phyloP scores from a whole-genome alignment of 2,113 vertebrate species.

The Semicossyphus pulcher region DNA sequence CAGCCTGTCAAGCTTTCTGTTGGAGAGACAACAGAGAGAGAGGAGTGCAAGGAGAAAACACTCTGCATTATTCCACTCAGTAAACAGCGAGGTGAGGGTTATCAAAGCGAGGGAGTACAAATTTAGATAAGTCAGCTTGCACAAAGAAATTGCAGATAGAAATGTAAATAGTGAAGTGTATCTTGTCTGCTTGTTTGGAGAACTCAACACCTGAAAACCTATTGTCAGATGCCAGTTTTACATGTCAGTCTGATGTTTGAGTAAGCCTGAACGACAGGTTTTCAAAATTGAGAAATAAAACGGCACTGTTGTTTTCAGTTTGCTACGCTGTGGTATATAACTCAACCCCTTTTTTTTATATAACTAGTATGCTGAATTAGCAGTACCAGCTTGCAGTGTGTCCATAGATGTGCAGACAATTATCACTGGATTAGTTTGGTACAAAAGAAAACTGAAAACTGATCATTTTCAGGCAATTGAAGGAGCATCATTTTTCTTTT shows the following conservation, averaged over 20 bases:
- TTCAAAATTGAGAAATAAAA: no score
- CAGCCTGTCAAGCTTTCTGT: constrained; percentile 17
- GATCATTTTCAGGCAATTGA: no score
- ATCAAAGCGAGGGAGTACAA: constrained; percentile 14
- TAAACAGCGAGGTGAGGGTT: constrained; percentile 36
- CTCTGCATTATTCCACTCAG: constrained; percentile 16
- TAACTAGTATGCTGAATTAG: no score
- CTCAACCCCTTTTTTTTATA: no score
- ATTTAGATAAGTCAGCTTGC: constrained; percentile 29
- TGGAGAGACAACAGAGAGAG: not conserved
- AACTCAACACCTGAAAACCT: not conserved
- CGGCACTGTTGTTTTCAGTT: no score
- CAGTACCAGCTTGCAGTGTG: no score
- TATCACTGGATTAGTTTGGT: no score
- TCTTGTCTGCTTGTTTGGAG: not conserved
- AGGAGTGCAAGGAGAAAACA: not conserved
- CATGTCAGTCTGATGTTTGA: not conserved
- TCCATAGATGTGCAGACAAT: no score
- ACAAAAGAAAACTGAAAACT: no score
- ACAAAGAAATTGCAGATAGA: constrained; percentile 9
- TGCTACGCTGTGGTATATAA: no score
- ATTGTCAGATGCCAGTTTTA: not conserved
- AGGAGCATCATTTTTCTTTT: no score
- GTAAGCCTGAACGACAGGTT: not conserved
- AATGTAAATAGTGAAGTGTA: not conserved